phyloP scores from a whole-genome alignment of 2,113 vertebrate genomes.

The Ornithorhynchus anatinus region DNA sequence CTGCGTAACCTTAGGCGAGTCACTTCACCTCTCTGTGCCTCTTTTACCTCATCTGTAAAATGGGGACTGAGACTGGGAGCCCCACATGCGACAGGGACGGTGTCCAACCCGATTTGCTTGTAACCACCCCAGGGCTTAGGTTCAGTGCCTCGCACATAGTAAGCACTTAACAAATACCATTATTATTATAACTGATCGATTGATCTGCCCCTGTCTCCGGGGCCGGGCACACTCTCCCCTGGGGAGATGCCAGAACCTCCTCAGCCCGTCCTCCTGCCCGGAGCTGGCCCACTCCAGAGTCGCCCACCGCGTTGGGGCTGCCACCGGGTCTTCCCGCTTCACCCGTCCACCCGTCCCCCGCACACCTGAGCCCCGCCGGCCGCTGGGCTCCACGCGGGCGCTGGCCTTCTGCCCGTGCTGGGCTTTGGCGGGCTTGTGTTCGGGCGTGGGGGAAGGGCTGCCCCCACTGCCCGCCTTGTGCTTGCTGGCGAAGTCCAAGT shows the following conservation, averaged over 20 bases:
- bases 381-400: conserved; percentile 81
- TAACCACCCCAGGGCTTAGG: no score
- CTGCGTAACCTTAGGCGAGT: no score
- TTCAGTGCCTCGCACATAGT: no score
- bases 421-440: conserved; percentile 85
- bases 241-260: neutral
- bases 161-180: no score
- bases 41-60: no score
- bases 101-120: no score
- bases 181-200: no score
- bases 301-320: neutral
- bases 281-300: neutral
- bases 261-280: no score
- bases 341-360: fast-evolving
- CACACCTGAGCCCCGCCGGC: conserved; percentile 88
- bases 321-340: neutral
- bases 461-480: conserved; percentile 70
- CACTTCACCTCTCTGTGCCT: no score
- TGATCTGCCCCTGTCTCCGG: neutral
- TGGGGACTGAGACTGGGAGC: no score
- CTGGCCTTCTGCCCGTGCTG: conserved; percentile 84
- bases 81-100: no score
- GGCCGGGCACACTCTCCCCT: neutral
- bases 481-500: conserved; percentile 95
- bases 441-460: conserved; percentile 71